Conservation (phyloP, 2,797 vertebrate genomes). For the Thaleichthys pacificus region DNA sequence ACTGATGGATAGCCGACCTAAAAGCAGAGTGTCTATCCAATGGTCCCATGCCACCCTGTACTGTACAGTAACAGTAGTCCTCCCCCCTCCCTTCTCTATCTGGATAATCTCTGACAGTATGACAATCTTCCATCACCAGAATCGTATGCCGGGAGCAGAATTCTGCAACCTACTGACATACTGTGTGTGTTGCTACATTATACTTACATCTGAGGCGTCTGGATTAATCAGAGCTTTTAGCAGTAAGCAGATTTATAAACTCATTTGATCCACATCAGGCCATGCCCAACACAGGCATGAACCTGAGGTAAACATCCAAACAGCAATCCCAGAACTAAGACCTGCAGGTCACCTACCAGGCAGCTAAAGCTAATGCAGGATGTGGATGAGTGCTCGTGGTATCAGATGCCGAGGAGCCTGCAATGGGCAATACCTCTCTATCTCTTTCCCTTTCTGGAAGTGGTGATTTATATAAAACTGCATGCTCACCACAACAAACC, state of each 20-base stretch:
- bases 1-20: background rate
- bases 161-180: slow-evolving; percentile 62
- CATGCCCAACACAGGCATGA: slow-evolving; percentile 38
- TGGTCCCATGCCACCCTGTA: slow-evolving; percentile 51
- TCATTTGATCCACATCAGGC: slow-evolving; percentile 44
- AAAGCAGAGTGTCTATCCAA: slow-evolving; percentile 57
- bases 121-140: slow-evolving; percentile 58
- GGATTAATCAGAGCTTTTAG: slow-evolving; percentile 59
- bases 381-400: slow-evolving; percentile 40
- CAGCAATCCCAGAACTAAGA: slow-evolving; percentile 34
- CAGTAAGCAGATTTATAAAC: slow-evolving; percentile 68
- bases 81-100: slow-evolving; percentile 49
- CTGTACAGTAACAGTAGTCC: slow-evolving; percentile 38
- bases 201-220: slow-evolving; percentile 53
- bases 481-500: background rate
- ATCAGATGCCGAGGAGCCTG: background rate
- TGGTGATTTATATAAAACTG: background rate
- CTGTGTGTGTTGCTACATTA: slow-evolving; percentile 46
- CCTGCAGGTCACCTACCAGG: slow-evolving; percentile 9
- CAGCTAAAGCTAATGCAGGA: slow-evolving; percentile 44
- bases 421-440: background rate
- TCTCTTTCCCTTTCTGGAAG: background rate
- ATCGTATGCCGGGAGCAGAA: slow-evolving; percentile 39
- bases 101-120: slow-evolving; percentile 54
- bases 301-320: slow-evolving; percentile 62